Percentiles rank a stretch among this genome's conserved stretches.
phyloP scores from a whole-genome alignment of 2,113 vertebrate genomes.

The Aegotheles bennettii region DNA sequence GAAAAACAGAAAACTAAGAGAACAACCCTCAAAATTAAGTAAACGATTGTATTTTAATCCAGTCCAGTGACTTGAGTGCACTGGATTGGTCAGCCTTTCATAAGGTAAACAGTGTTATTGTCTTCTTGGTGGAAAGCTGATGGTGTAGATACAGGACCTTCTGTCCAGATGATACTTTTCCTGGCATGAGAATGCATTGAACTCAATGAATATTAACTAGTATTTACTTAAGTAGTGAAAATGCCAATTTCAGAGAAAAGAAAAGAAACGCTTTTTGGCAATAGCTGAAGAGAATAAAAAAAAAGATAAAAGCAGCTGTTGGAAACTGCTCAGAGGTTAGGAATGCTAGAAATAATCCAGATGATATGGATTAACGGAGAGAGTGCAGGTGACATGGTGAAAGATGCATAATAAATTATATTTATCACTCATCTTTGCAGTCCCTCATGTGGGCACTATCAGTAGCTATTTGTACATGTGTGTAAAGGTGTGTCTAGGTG shows the following conservation, averaged over 20 bases:
- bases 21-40: not conserved
- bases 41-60: not conserved
- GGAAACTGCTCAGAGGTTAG: conserved; percentile 52
- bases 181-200: not conserved
- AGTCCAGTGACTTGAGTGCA: not conserved
- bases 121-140: not conserved
- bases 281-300: not conserved
- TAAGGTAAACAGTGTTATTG: not conserved
- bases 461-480: not conserved
- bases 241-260: not conserved
- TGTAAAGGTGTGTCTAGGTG: not conserved
- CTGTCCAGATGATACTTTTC: not conserved
- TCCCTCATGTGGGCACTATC: not conserved
- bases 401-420: not conserved
- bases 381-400: conserved; percentile 41
- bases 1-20: not conserved
- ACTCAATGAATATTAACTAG: not conserved
- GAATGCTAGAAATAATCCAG: conserved; percentile 52
- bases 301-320: conserved; percentile 30
- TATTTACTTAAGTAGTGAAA: not conserved
- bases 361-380: not conserved
- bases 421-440: not conserved
- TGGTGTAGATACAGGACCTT: not conserved
- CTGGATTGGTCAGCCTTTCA: not conserved
- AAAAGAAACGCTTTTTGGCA: not conserved